phyloP scores from a whole-genome alignment of 2,113 vertebrate genomes.

The Chrysochloris asiatica region DNA sequence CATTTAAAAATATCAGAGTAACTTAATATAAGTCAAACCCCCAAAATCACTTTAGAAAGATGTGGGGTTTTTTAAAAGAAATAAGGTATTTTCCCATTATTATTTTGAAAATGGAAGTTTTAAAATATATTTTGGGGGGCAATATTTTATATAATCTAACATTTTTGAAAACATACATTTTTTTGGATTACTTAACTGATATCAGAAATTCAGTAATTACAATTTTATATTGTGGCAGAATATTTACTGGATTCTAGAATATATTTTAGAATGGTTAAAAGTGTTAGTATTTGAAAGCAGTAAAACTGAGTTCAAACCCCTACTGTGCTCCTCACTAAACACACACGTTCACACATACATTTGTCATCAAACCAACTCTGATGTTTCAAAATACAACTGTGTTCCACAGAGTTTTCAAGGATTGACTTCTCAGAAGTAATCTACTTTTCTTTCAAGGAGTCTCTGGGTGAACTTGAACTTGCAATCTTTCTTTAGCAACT shows the following conservation, averaged over 20 bases:
- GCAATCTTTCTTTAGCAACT: background rate
- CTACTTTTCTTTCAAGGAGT: background rate
- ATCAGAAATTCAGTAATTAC: background rate
- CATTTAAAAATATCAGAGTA: constrained; percentile 67
- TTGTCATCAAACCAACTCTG: background rate
- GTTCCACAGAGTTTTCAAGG: background rate
- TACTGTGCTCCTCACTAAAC: background rate
- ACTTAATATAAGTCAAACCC: constrained; percentile 46
- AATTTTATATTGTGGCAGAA: background rate
- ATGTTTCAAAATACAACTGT: background rate
- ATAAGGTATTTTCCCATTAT: constrained; percentile 4
- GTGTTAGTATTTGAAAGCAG: background rate
- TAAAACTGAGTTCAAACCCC: background rate
- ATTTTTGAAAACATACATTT: background rate
- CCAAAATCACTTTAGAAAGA: constrained; percentile 49
- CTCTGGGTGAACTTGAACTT: background rate
- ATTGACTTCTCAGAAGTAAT: background rate
- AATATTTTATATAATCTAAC: background rate
- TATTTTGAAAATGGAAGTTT: constrained; percentile 35
- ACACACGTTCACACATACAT: background rate
- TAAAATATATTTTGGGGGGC: background rate
- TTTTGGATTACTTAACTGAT: constrained; percentile 6
- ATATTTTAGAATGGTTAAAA: background rate
- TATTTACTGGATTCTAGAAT: background rate
- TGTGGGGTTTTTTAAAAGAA: background rate